Evolutionary conservation across 2,113 vertebrate species (phyloP).

Genomic region (Oncorhynchus clarkii): DNA sequence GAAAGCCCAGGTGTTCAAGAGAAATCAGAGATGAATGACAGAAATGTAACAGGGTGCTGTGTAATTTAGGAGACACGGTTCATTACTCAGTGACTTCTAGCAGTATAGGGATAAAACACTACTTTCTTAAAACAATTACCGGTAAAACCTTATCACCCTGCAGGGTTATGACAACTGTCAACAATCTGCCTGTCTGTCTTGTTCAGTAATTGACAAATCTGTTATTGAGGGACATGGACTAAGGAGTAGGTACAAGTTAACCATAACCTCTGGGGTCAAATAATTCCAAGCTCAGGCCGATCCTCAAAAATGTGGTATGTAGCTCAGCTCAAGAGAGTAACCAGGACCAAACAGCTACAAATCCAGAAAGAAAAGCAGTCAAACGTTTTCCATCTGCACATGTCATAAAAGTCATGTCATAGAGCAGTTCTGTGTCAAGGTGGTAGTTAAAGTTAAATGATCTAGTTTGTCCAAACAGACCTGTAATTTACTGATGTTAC

Average conservation of each 20-base stretch:
- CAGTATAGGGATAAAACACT: slow-evolving; percentile 36
- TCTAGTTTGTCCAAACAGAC: neutral
- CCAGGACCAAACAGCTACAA: neutral
- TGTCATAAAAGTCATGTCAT: neutral
- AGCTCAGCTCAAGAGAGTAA: neutral
- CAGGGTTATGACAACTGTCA: neutral
- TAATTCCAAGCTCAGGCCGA: neutral
- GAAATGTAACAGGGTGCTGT: slow-evolving; percentile 3
- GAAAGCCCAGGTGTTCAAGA: slow-evolving; percentile 9
- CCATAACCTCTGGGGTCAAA: no score
- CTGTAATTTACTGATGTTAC: neutral
- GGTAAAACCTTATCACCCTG: neutral
- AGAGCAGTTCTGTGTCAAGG: neutral
- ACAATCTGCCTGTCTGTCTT: neutral
- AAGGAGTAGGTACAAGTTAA: neutral
- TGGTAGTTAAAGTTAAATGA: neutral
- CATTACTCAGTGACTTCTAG: slow-evolving; percentile 34
- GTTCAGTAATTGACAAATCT: no score
- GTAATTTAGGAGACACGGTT: slow-evolving; percentile 18
- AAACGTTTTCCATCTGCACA: neutral
- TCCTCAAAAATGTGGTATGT: neutral
- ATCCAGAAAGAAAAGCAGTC: neutral
- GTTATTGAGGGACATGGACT: neutral
- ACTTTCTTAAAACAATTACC: slow-evolving; percentile 1
- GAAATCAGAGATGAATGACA: slow-evolving; percentile 9